These are phyloP conservation scores for Chaetodon trifascialis DNA, from an alignment of 2,113 vertebrate genomes.

Conservation along the genomic window DNA sequence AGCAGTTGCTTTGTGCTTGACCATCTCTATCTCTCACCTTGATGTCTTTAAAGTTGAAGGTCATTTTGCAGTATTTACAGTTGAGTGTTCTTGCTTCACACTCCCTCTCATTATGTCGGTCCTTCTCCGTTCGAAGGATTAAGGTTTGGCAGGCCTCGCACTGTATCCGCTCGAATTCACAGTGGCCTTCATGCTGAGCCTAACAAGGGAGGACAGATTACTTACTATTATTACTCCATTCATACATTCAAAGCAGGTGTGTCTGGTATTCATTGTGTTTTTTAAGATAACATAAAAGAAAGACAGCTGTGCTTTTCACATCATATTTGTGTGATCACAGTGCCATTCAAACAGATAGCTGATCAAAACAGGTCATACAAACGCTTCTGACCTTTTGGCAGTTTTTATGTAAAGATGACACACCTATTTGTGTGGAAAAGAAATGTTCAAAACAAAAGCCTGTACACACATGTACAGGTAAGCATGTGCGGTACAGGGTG, in stretches of 20 bases:
- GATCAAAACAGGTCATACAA: neutral
- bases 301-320: neutral
- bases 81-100: slow-evolving; percentile 84
- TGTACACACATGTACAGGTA: neutral
- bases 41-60: slow-evolving; percentile 81
- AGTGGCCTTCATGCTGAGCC: slow-evolving; percentile 83
- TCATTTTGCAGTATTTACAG: slow-evolving; percentile 85
- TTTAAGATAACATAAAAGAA: neutral
- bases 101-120: slow-evolving; percentile 83
- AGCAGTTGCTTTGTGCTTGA: neutral
- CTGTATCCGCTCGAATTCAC: slow-evolving; percentile 76
- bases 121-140: slow-evolving; percentile 80
- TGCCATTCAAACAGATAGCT: neutral
- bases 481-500: neutral
- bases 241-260: neutral
- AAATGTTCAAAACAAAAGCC: neutral
- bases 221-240: neutral
- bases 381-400: neutral
- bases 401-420: neutral
- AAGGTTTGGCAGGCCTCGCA: slow-evolving; percentile 80
- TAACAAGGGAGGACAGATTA: neutral
- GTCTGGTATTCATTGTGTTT: neutral
- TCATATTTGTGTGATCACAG: neutral
- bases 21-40: slow-evolving; percentile 71
- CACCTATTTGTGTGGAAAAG: neutral